phyloP scores from a whole-genome alignment of 2,113 vertebrate genomes.

The Salvelinus fontinalis region DNA sequence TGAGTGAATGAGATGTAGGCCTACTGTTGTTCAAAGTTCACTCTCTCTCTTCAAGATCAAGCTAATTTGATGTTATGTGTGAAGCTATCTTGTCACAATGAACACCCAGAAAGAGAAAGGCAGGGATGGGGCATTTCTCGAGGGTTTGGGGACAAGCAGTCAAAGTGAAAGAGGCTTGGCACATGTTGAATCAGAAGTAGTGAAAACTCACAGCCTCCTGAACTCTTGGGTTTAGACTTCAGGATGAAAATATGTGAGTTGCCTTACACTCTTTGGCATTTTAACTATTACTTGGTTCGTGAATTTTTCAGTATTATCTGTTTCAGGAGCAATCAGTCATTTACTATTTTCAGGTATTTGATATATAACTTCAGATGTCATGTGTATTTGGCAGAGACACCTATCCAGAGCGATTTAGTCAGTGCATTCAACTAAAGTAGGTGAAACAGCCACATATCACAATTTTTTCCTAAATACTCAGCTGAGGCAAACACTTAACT shows the following conservation, averaged over 20 bases:
- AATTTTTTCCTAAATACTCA: too few species aligned
- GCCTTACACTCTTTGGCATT: too few species aligned
- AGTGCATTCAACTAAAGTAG: too few species aligned
- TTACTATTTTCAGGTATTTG: too few species aligned
- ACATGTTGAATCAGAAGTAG: conserved; percentile 31
- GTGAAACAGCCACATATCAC: too few species aligned
- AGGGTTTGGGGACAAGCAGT: conserved; percentile 25
- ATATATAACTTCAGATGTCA: too few species aligned
- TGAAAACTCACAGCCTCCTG: conserved; percentile 29
- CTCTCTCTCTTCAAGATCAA: conserved; percentile 12
- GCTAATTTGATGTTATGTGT: conserved; percentile 32
- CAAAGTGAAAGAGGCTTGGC: conserved; percentile 38
- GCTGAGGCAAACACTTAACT: too few species aligned
- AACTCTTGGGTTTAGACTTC: conserved; percentile 38
- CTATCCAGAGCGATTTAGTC: too few species aligned
- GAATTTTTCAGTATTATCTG: too few species aligned
- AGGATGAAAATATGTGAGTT: conserved; percentile 20
- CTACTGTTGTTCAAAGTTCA: conserved; percentile 3
- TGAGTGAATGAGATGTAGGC: conserved; percentile 11
- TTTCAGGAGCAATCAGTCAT: too few species aligned
- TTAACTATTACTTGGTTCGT: too few species aligned
- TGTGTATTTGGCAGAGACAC: too few species aligned
- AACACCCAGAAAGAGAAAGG: background rate
- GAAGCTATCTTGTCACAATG: background rate
- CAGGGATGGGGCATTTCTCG: background rate